Conservation (phyloP, 35 echinoderm and acorn worm genomes). For the Heliocidaris erythrogramma region DNA sequence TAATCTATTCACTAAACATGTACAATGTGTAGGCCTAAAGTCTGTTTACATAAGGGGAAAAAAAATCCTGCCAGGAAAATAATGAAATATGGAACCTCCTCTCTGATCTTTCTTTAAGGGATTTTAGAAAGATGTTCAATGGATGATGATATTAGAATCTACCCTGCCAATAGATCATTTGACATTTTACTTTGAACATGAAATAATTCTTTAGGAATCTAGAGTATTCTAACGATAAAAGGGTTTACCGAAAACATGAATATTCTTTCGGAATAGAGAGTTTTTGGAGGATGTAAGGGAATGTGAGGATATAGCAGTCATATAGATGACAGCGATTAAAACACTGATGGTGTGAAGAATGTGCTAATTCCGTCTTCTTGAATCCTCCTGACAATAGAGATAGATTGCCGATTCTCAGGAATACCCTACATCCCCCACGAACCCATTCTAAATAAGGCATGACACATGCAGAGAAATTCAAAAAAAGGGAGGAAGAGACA, state of each 20-base stretch:
- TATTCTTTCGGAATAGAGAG: background rate
- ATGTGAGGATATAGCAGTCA: background rate
- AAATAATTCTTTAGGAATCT: background rate
- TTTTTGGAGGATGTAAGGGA: background rate
- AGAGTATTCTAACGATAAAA: background rate
- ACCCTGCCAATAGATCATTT: no score
- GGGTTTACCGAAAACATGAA: background rate
- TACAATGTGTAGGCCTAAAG: no score
- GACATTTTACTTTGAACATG: background rate
- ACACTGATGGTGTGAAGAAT: conserved; percentile 15
- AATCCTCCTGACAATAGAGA: background rate
- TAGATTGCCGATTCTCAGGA: background rate
- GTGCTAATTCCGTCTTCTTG: background rate
- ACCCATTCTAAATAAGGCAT: background rate
- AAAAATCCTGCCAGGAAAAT: no score
- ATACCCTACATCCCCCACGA: background rate
- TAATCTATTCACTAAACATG: no score
- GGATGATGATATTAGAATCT: no score
- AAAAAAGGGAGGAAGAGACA: background rate
- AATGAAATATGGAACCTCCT: no score
- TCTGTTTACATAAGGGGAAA: no score
- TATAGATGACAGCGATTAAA: background rate
- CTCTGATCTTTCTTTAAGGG: no score
- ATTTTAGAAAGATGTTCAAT: no score
- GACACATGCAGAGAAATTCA: background rate